A percentile compares a stretch with the other conserved stretches of the same genome.
phyloP scores from a whole-genome alignment of 2,797 vertebrate species.

The Heteromormyrus szaboi region DNA sequence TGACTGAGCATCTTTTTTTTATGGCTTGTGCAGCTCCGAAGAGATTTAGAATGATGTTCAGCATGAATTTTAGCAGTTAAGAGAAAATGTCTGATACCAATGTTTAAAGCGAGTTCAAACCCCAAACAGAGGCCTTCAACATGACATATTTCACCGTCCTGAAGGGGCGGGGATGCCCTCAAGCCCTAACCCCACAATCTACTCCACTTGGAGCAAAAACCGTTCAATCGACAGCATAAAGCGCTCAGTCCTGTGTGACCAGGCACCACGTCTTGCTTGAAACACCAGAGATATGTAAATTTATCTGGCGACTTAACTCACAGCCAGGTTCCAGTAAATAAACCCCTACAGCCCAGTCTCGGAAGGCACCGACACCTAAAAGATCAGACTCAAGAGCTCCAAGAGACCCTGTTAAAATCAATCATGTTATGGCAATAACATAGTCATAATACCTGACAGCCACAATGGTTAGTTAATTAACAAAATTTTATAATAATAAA shows the following conservation, averaged over 20 bases:
- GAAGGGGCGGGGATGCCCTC: not conserved
- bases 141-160: not conserved
- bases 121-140: not conserved
- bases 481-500: not conserved
- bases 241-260: not conserved
- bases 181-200: not conserved
- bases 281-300: not conserved
- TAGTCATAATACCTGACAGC: not conserved
- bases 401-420: not conserved
- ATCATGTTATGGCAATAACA: not conserved
- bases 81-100: not conserved
- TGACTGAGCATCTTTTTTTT: not conserved
- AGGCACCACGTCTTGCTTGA: not conserved
- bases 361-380: not conserved
- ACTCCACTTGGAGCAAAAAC: not conserved
- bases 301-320: not conserved
- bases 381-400: not conserved
- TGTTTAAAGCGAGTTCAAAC: not conserved
- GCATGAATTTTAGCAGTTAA: not conserved
- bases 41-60: not conserved
- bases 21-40: not conserved
- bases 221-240: not conserved
- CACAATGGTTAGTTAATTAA: not conserved
- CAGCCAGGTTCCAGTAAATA: not conserved
- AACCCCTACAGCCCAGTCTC: not conserved